Conservation (phyloP, 2,113 vertebrate species). For the Erythrolamprus reginae region DNA sequence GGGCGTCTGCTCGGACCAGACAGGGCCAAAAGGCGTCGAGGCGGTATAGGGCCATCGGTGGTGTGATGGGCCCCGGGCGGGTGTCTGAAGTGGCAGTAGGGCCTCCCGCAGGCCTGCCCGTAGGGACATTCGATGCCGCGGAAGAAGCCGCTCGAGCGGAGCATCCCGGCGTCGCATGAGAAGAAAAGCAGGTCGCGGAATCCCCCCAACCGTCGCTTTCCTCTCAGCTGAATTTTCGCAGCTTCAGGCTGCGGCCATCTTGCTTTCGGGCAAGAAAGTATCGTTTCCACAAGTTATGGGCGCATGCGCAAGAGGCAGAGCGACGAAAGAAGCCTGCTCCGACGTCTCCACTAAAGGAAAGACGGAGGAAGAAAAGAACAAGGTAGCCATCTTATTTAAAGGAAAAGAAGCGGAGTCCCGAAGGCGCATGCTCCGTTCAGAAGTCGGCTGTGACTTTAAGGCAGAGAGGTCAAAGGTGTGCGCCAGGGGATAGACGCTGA, state of each 20-base stretch:
- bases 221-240: conserved; percentile 26
- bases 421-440: not conserved
- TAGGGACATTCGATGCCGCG: conserved; percentile 89
- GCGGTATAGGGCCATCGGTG: not conserved
- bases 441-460: not conserved
- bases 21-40: not conserved
- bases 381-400: not conserved
- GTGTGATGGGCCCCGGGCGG: not conserved
- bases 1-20: not conserved
- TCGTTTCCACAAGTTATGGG: not conserved
- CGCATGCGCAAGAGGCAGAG: not conserved
- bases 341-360: not conserved
- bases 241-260: conserved; percentile 18
- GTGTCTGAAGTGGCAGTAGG: conserved; percentile 91
- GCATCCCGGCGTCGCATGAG: conserved; percentile 62
- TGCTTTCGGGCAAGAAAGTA: not conserved
- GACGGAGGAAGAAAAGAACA: not conserved
- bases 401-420: not conserved
- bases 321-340: not conserved
- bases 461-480: not conserved
- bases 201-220: conserved; percentile 19
- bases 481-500: too few species aligned
- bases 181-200: not conserved
- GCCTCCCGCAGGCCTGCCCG: conserved; percentile 70
- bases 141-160: conserved; percentile 87